These are phyloP conservation scores for Ctenochaetus hawaiiensis DNA, from an alignment of 2,797 vertebrate species.

Conservation along the genomic window DNA sequence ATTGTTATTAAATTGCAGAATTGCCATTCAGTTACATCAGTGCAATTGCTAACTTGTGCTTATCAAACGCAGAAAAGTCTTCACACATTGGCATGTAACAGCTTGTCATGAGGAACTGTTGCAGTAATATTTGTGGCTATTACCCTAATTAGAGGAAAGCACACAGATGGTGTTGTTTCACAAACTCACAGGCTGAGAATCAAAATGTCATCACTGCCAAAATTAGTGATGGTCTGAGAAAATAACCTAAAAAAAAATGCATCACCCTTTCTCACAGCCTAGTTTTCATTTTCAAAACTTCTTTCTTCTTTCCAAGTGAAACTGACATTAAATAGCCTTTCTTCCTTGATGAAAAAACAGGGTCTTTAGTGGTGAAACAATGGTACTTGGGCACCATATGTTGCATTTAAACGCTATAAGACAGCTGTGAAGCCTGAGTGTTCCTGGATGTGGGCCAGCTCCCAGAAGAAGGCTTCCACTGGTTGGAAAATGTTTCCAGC, in stretches of 20 bases:
- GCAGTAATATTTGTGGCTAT: constrained; percentile 88
- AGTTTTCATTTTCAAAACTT: constrained; percentile 70
- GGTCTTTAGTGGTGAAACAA: constrained; percentile 87
- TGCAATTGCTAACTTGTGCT: constrained; percentile 74
- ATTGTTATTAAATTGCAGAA: constrained; percentile 61
- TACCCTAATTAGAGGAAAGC: constrained; percentile 88
- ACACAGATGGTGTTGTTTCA: constrained; percentile 89
- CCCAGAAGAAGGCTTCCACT: constrained; percentile 85
- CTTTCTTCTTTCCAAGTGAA: constrained; percentile 67
- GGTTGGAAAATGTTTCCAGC: constrained; percentile 86
- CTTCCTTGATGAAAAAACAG: constrained; percentile 80
- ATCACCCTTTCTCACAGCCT: constrained; percentile 66
- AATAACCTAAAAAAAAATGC: constrained; percentile 37
- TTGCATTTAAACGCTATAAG: constrained; percentile 85
- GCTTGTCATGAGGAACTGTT: constrained; percentile 87
- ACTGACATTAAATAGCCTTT: constrained; percentile 82
- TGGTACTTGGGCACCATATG: constrained; percentile 88
- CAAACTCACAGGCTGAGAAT: constrained; percentile 86
- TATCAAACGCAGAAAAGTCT: constrained; percentile 74
- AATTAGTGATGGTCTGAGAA: constrained; percentile 83
- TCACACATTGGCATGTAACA: constrained; percentile 84
- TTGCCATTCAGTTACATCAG: constrained; percentile 70
- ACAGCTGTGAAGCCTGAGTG: constrained; percentile 87
- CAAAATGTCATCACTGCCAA: constrained; percentile 87
- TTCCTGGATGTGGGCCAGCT: constrained; percentile 86